Evolutionary conservation across 2,888 invertebrate genomes (phyloP).

Genomic region (Aphidoletes aphidimyza): DNA sequence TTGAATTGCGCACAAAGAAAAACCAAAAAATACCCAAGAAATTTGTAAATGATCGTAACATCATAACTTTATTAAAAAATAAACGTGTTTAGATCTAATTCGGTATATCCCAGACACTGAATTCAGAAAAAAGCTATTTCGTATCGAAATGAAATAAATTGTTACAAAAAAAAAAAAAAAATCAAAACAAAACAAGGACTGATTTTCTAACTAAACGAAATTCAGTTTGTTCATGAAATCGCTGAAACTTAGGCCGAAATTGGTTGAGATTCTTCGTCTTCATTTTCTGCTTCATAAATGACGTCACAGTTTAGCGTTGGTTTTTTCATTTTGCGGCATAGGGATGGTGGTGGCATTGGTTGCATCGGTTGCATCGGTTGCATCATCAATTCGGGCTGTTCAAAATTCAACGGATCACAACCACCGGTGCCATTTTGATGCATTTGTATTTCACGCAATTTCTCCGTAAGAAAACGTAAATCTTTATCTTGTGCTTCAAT

Average conservation of each 20-base stretch:
- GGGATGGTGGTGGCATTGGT: background rate
- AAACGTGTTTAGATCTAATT: too few species aligned
- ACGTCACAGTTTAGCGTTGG: conserved; percentile 65
- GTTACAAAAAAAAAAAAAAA: background rate
- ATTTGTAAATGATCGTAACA: background rate
- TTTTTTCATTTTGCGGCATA: conserved; percentile 58
- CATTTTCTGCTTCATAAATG: conserved; percentile 65
- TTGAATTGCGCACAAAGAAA: too few species aligned
- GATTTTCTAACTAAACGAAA: conserved; percentile 45
- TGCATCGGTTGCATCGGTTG: background rate
- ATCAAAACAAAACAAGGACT: too few species aligned
- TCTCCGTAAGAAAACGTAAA: conserved; percentile 69
- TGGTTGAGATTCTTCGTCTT: conserved; percentile 54
- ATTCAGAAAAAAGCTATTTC: background rate
- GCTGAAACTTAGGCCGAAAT: background rate
- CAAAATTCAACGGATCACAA: background rate
- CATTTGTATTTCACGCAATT: conserved; percentile 71
- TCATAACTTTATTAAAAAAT: conserved; percentile 5
- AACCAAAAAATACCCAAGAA: background rate
- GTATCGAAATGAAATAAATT: conserved; percentile 11
- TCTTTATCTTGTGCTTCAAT: conserved; percentile 71
- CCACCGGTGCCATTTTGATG: conserved; percentile 61
- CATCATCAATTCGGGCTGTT: conserved; percentile 56
- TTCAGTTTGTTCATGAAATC: conserved; percentile 3
- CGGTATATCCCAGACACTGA: background rate